Evolutionary conservation across 2,888 invertebrate species (phyloP), one percentile per base, ranked within the genome.

Genomic region (Aspidiotus destructor): DNA sequence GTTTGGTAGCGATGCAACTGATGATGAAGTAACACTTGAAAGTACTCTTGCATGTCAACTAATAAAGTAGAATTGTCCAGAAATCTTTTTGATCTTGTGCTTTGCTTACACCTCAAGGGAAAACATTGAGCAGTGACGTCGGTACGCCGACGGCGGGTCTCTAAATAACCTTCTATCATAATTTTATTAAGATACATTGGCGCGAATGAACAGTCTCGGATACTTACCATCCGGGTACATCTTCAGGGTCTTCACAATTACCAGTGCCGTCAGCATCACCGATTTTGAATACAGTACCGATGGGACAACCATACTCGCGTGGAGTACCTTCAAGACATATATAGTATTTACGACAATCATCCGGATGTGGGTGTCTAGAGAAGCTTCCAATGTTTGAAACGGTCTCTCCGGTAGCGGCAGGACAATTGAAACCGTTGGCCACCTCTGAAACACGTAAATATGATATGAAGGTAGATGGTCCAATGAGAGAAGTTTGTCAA

Each of bases 241-340:
- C 92, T 81, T 92, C 92, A 73, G 94, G 94, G 77, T 93, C 93
- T 80, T 92, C 90, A 80, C 94, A 95, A 83, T 91, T 91, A 73
- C 93, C 92, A 74, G 88, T 87, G 75, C 92, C 93, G 74, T 93
- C 92, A 75, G 86, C 80, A 76, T 90, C 90, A 71, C 92, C 92
- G 79, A 93, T 92, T 80, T 92, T 92, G 87, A 93, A 95, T 65
- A 94, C 94, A 69, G 93, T 93, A 69, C 94, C 94, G 77, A 95
- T 91, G 76, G 93, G 93, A 82, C 94, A 95, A 73, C 94, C 94
- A 79, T 94, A 94, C 79, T 94, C 93, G 73, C 94, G 85, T 72
- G 94, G 90, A 70, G 86, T 87, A 73, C 90, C 89, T 79, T 93
- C 93, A 72, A 93, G 79, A 77, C 94, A 95, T 79, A 94, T 92